phyloP scores from a whole-genome alignment of 1,140 invertebrate species.

The Apis laboriosa region DNA sequence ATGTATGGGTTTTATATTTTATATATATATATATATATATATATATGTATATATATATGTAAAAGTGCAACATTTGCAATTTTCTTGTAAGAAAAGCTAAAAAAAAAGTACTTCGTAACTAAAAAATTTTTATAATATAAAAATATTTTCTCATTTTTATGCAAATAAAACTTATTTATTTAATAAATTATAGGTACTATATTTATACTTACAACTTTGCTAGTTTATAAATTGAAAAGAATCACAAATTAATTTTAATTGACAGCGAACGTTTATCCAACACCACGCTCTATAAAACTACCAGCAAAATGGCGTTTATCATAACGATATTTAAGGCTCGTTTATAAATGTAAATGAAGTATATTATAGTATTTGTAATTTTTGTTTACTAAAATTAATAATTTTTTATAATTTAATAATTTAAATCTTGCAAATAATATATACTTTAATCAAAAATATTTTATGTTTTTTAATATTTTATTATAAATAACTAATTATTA shows the following conservation, averaged over 20 bases:
- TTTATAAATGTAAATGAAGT: not conserved
- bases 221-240: not conserved
- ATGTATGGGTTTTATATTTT: no score
- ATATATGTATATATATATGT: not conserved
- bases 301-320: conserved; percentile 40
- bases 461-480: not conserved
- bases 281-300: conserved; percentile 14
- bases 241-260: conserved; percentile 22
- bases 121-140: not conserved
- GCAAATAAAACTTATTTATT: not conserved
- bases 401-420: not conserved
- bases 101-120: not conserved
- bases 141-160: not conserved
- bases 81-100: not conserved
- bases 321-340: not conserved
- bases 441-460: not conserved
- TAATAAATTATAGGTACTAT: not conserved
- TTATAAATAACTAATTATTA: not conserved
- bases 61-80: not conserved
- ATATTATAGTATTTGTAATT: not conserved
- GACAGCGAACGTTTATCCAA: conserved; percentile 22
- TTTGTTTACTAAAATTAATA: not conserved
- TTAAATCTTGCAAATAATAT: not conserved
- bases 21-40: no score
- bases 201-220: conserved; percentile 16